phyloP scores from a whole-genome alignment of 2,888 invertebrate species.

The Polylopha cassiicola region DNA sequence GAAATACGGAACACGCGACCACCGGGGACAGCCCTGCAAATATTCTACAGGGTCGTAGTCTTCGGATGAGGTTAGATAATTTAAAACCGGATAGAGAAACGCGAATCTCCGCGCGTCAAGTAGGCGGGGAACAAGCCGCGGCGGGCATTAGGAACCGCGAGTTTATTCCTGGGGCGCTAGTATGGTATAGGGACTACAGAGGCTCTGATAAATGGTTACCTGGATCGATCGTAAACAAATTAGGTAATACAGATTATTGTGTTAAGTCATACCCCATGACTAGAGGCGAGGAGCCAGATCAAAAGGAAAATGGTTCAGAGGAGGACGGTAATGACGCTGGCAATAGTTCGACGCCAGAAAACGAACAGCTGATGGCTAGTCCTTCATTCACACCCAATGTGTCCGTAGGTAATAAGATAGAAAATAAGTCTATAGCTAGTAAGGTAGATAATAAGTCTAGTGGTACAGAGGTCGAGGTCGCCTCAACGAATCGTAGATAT shows the following conservation, averaged over 20 bases:
- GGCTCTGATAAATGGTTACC: background rate
- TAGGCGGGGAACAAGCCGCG: background rate
- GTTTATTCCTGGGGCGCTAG: background rate
- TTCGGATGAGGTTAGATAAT: slow-evolving; percentile 1
- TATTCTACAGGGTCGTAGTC: background rate
- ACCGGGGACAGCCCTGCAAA: slow-evolving; percentile 10
- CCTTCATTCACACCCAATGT: too few relatives aligned
- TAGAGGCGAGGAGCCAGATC: too few relatives aligned
- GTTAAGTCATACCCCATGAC: too few relatives aligned
- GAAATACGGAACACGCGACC: slow-evolving; percentile 10
- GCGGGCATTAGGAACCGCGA: background rate
- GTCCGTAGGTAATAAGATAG: too few relatives aligned
- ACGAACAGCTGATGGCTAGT: too few relatives aligned
- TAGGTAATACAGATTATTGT: background rate
- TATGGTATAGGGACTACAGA: slow-evolving; percentile 2
- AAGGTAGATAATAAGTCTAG: too few relatives aligned
- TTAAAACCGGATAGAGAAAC: slow-evolving; percentile 1
- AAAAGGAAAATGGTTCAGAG: too few relatives aligned
- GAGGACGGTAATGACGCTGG: too few relatives aligned
- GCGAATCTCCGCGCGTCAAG: background rate
- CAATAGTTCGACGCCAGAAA: too few relatives aligned
- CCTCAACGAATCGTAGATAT: too few relatives aligned
- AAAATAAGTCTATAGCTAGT: too few relatives aligned
- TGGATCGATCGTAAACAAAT: background rate
- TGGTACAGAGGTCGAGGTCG: too few relatives aligned